Evolutionary conservation across 2,113 vertebrate genomes (phyloP).

Genomic region (Prunella himalayana): DNA sequence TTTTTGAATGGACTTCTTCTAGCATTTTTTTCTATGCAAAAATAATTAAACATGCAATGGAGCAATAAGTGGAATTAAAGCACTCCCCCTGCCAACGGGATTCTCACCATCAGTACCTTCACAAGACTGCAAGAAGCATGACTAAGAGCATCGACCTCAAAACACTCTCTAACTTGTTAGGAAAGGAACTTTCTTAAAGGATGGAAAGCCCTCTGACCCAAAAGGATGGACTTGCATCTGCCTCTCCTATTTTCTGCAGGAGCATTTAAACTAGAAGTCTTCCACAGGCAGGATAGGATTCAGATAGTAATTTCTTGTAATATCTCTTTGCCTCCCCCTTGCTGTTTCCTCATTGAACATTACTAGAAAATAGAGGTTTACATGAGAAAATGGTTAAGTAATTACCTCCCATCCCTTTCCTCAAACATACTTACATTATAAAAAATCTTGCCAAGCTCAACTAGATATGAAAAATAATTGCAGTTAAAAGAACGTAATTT

Average conservation of each 20-base stretch:
- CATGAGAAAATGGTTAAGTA: neutral
- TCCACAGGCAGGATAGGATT: neutral
- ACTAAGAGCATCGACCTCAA: neutral
- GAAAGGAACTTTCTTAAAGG: neutral
- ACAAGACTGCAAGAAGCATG: neutral
- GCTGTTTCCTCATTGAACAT: neutral
- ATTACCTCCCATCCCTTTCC: neutral
- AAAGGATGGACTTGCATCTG: neutral
- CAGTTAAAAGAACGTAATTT: neutral
- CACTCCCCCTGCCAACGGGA: neutral
- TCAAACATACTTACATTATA: neutral
- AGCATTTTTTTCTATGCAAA: neutral
- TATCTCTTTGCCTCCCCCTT: fast-evolving
- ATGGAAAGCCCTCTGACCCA: neutral
- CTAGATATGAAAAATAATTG: neutral
- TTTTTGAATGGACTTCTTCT: neutral
- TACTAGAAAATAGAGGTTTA: neutral
- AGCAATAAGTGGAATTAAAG: neutral
- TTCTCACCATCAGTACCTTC: neutral
- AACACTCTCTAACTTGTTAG: neutral
- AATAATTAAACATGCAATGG: neutral
- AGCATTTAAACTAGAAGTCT: neutral
- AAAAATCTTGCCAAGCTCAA: neutral
- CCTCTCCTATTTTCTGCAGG: neutral
- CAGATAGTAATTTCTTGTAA: neutral